Evolutionary conservation across 2,888 invertebrate genomes (phyloP), one percentile per base, ranked within the genome.

Genomic region (Falcaria lacertinaria): DNA sequence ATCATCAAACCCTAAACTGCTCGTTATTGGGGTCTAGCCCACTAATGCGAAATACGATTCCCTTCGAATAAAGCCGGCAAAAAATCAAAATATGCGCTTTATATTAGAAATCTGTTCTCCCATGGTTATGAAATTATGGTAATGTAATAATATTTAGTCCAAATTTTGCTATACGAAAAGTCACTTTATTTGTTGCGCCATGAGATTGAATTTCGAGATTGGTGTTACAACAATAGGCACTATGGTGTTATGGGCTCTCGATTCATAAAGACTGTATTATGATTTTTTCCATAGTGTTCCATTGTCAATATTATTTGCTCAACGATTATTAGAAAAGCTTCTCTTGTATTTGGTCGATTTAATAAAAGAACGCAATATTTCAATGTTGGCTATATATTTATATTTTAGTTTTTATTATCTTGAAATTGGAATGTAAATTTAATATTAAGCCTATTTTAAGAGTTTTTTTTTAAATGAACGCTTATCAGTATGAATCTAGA

Each of bases 121-220:
- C 81, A 74, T 79, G 71, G 75, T 79, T 87, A 84, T 81, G 80
- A 80, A 82, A 85, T 85, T 87, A 87, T 85, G 82, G 64, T 81
- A 84, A 84, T 80, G 44, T 52, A 34, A 43, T 50, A 48, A 53
- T 52, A 48, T 48, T 38, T 47, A 39, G 41, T 42, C 22, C 0
- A 11, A 7, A 28, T n/a, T 15, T 36, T 15, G 14, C 7, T 16
- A 5, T 3, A 15, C 15, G 42, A 47, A 48, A 37, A 42, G 36
- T 17, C 44, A 39, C 42, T 39, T 48, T 59, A 61, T 57, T 53
- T 45, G 15, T 38, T 39, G 41, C 0, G 44, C 1, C 6, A 32
- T 53, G 69, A 48, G 52, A 57, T 48, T 45, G 17, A 50, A 43
- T 49, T 57, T 39, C 13, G 22, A 5, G 14, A 25, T 15, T 6